Evolutionary conservation across 2,797 vertebrate species (phyloP).

Genomic region (Lithobates pipiens): DNA sequence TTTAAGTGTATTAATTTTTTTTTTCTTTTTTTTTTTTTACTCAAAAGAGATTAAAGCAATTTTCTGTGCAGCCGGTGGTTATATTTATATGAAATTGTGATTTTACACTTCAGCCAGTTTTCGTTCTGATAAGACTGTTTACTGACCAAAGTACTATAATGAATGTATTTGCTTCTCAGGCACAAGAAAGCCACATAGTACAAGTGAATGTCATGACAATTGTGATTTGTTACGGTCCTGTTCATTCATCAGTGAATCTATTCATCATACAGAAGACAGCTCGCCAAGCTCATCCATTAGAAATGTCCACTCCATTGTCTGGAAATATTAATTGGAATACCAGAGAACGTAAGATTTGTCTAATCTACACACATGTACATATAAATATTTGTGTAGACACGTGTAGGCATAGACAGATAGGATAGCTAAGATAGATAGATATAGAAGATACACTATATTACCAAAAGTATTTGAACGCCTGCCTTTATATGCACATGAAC

Average conservation of each 20-base stretch:
- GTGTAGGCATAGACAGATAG: not conserved
- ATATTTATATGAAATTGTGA: not conserved
- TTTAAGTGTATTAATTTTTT: no score
- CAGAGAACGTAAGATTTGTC: constrained; percentile 58
- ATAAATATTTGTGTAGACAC: not conserved
- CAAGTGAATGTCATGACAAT: constrained; percentile 58
- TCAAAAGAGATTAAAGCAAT: no score
- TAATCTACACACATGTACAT: constrained; percentile 17
- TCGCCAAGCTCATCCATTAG: constrained; percentile 59
- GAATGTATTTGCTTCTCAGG: constrained; percentile 38
- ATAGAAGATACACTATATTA: no score
- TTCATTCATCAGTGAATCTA: constrained; percentile 62
- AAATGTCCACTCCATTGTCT: constrained; percentile 57
- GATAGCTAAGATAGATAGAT: no score
- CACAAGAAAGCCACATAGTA: constrained; percentile 54
- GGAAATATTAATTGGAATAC: constrained; percentile 60
- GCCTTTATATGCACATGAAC: no score
- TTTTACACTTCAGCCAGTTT: not conserved
- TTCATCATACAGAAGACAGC: constrained; percentile 61
- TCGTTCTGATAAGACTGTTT: constrained; percentile 7
- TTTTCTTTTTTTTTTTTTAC: no score
- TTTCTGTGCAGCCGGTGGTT: no score
- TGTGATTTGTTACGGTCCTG: constrained; percentile 58
- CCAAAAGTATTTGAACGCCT: no score
- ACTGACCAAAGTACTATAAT: constrained; percentile 20